phyloP scores from a whole-genome alignment of 2,888 invertebrate genomes.

The Caenorhabditis virilis region DNA sequence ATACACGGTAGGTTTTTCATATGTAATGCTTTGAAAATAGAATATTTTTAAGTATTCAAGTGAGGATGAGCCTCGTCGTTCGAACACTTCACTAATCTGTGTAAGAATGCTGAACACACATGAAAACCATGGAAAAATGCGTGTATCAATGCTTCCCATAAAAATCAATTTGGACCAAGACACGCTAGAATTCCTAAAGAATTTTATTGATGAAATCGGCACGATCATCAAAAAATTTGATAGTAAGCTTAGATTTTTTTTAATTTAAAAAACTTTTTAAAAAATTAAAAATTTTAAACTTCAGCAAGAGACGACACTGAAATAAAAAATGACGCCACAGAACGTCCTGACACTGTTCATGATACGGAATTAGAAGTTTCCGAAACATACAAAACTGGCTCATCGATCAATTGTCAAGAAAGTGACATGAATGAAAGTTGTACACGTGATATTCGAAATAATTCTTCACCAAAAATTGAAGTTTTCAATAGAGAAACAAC shows the following conservation, averaged over 20 bases:
- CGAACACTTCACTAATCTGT: slow-evolving; percentile 56
- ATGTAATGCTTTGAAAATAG: neutral
- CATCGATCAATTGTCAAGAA: too few species aligned
- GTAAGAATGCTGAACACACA: slow-evolving; percentile 57
- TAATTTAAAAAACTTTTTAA: too few species aligned
- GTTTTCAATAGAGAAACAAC: slow-evolving; percentile 24
- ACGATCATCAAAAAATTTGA: too few species aligned
- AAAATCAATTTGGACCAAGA: slow-evolving; percentile 95
- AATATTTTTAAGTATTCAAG: slow-evolving; percentile 35
- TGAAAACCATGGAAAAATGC: slow-evolving; percentile 56
- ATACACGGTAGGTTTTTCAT: slow-evolving; percentile 75
- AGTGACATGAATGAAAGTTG: too few species aligned
- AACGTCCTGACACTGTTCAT: too few species aligned
- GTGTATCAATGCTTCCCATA: slow-evolving; percentile 78
- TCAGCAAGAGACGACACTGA: too few species aligned
- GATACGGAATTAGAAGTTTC: too few species aligned
- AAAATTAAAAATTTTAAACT: too few species aligned
- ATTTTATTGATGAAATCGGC: slow-evolving; percentile 78
- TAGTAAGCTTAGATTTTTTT: too few species aligned
- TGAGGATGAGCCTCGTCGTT: slow-evolving; percentile 44
- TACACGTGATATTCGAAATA: too few species aligned
- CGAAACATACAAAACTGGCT: too few species aligned
- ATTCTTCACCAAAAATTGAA: slow-evolving; percentile 14
- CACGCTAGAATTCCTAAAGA: slow-evolving; percentile 84
- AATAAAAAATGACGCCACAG: too few species aligned